phyloP scores from a whole-genome alignment of 2,888 invertebrate genomes.

The Sesia apiformis region DNA sequence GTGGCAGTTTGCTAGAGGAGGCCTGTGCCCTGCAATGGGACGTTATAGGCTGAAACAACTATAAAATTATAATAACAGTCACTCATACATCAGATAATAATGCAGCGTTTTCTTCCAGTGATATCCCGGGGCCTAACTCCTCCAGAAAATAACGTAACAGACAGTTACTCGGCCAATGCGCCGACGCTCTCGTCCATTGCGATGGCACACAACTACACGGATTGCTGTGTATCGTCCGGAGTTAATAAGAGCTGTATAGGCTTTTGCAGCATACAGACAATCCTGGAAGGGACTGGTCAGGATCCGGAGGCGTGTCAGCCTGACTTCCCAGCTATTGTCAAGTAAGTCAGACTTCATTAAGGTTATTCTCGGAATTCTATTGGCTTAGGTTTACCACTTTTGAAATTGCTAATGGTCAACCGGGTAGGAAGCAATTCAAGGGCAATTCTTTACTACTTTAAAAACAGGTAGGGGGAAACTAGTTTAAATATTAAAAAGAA shows the following conservation, averaged over 20 bases:
- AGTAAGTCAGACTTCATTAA: conserved; percentile 30
- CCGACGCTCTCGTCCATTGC: conserved; percentile 51
- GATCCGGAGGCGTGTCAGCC: conserved; percentile 87
- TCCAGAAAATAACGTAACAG: conserved; percentile 69
- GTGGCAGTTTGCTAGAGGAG: no score
- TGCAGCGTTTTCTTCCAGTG: conserved; percentile 51
- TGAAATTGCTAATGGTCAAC: neutral
- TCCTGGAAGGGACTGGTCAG: conserved; percentile 84
- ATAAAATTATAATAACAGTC: neutral
- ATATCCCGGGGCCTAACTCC: conserved; percentile 77
- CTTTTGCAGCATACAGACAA: conserved; percentile 87
- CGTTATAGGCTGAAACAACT: no score
- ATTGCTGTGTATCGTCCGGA: conserved; percentile 82
- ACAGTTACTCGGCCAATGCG: conserved; percentile 54
- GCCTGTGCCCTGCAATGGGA: no score
- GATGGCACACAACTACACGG: conserved; percentile 84
- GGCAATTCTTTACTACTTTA: no score
- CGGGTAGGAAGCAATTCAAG: no score
- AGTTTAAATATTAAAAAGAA: no score
- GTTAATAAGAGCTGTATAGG: conserved; percentile 83
- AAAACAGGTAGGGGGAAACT: no score
- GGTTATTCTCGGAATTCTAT: no score
- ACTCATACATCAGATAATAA: neutral
- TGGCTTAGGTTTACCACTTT: neutral
- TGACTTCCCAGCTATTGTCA: conserved; percentile 86